Conservation (phyloP, 2,888 invertebrate species). For the Caenorhabditis sp. region DNA sequence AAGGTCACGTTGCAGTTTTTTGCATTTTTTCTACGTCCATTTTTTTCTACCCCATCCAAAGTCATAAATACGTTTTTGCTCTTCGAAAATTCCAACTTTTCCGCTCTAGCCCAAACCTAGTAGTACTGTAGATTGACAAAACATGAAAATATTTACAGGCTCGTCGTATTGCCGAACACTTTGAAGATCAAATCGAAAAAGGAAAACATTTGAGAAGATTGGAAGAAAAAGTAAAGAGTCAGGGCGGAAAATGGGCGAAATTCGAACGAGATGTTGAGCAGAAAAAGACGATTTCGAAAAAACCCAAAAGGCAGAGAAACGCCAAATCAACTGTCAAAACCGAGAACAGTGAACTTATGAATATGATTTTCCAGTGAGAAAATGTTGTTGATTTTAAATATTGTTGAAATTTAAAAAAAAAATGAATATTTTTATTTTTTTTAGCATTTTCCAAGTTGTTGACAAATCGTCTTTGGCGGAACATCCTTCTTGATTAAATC, state of each 20-base stretch:
- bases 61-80: no score
- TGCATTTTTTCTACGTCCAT: no score
- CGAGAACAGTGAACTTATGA: constrained; percentile 48
- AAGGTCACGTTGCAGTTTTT: no score
- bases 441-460: constrained; percentile 33
- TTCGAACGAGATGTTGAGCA: constrained; percentile 63
- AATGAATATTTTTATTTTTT: background rate
- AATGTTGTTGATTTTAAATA: background rate
- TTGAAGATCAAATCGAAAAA: constrained; percentile 76
- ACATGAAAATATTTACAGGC: constrained; percentile 77
- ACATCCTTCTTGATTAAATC: constrained; percentile 24
- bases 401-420: constrained; percentile 4
- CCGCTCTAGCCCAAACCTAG: no score
- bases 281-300: constrained; percentile 33
- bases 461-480: constrained; percentile 37
- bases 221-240: constrained; percentile 64
- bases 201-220: constrained; percentile 66
- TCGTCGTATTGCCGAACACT: constrained; percentile 87
- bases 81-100: no score
- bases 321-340: constrained; percentile 4
- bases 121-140: no score
- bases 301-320: background rate
- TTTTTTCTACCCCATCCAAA: no score
- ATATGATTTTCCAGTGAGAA: constrained; percentile 49
- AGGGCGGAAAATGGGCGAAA: constrained; percentile 66